Conservation (phyloP, 2,888 invertebrate species). For the Drosophila mimetica region DNA sequence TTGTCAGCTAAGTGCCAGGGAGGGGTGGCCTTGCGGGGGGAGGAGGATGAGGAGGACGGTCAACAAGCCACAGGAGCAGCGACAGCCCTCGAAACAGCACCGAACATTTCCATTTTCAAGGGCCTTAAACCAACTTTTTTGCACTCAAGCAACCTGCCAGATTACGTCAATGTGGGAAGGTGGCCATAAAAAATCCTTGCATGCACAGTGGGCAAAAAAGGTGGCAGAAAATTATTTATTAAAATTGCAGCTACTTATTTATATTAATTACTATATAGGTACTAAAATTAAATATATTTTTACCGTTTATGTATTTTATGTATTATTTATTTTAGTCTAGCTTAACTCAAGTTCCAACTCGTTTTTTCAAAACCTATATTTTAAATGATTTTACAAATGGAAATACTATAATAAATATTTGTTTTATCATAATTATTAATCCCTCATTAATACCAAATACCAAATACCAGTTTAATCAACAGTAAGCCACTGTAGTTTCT, state of each 20-base stretch:
- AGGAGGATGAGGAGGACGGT: constrained; percentile 18
- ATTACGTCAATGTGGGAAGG: constrained; percentile 36
- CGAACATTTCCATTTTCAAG: constrained; percentile 73
- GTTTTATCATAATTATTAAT: no score
- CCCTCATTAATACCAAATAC: background rate
- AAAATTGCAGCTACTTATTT: no score
- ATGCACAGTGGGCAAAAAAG: constrained; percentile 56
- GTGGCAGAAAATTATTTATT: background rate
- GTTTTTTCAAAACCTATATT: no score
- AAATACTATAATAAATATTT: no score
- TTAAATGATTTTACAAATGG: no score
- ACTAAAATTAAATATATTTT: no score
- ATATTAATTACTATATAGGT: no score
- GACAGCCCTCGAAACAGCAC: constrained; percentile 35
- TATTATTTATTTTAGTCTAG: no score
- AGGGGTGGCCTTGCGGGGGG: constrained; percentile 40
- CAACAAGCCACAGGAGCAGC: constrained; percentile 52
- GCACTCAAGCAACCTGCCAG: constrained; percentile 62
- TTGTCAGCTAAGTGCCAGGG: constrained; percentile 73
- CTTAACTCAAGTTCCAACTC: no score
- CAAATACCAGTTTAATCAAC: background rate
- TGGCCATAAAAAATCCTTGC: constrained; percentile 50
- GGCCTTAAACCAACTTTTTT: constrained; percentile 62
- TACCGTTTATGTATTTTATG: no score
- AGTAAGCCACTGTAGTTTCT: constrained; percentile 16